Evolutionary conservation across 2,797 vertebrate species (phyloP), one percentile per base, ranked within the genome.

Genomic region (Etheostoma perlongum): DNA sequence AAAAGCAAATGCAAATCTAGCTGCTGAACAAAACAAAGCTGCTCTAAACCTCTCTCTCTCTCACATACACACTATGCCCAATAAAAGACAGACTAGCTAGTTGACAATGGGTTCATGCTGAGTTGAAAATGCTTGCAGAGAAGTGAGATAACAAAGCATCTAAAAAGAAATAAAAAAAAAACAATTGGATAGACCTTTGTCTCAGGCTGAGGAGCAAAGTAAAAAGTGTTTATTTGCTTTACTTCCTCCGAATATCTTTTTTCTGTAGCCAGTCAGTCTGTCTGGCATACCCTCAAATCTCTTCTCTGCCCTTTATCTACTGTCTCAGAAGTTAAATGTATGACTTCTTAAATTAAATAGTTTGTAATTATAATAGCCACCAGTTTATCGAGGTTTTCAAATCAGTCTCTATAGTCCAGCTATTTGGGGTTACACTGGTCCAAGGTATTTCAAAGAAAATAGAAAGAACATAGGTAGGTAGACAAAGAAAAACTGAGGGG

Each of bases 401-500:
- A 14, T 63, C 8, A 12, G 12, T 42, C 6, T 66, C 2, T 8
- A 9, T n/a, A 63, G 9, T 33, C 44, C 48, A 19, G 11, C 30
- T 59, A 65, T 61, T 52, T 72, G 11, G n/a, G 27, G 21, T 76
- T 70, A 44, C 21, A 61, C 8, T 30, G 12, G 48, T 62, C 25
- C 15, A 55, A 69, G 47, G 63, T 76, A 75, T 77, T 69, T 67
- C 16, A 74, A 51, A 72, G 63, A 52, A 72, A 72, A 63, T 47
- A 67, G 57, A 40, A 62, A 40, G 53, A 78, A 87, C 88, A 60
- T 70, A 90, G 81, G 83, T 82, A 91, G 58, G 80, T 57, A 86
- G 90, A 93, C 91, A 93, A 94, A 93, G 89, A 84, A 84, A 86
- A 73, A 68, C 69, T 14, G 25, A 78, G 83, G 84, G 87, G 88